A percentile compares a stretch with the other conserved stretches of the same genome.
These are phyloP conservation scores for Verasper variegatus DNA, from an alignment of 2,113 vertebrate species.

Conservation along the genomic window DNA sequence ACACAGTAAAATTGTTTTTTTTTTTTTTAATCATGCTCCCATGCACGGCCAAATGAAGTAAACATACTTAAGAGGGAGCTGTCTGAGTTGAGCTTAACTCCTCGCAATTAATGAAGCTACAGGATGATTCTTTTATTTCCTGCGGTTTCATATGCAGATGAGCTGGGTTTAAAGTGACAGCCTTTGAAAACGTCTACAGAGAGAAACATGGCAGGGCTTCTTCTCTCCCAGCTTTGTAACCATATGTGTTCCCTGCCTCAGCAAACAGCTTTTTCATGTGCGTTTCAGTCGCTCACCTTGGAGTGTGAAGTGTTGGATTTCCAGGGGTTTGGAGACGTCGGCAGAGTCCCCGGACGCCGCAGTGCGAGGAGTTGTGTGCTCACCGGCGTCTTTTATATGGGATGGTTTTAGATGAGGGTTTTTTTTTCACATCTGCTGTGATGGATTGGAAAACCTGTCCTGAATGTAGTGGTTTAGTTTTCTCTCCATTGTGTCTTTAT, in stretches of 20 bases:
- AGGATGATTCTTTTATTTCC: slow-evolving; percentile 1
- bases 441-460: too few relatives aligned
- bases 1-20: neutral
- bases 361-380: neutral
- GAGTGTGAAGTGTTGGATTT: slow-evolving; percentile 19
- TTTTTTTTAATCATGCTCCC: neutral
- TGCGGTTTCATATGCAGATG: slow-evolving; percentile 47
- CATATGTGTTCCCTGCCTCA: slow-evolving; percentile 44
- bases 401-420: neutral
- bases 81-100: neutral
- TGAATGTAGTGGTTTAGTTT: too few relatives aligned
- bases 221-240: slow-evolving; percentile 43
- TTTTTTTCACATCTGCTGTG: too few relatives aligned
- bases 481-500: too few relatives aligned
- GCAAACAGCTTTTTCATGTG: slow-evolving; percentile 53
- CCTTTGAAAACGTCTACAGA: slow-evolving; percentile 59
- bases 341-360: neutral
- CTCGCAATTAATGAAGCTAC: slow-evolving; percentile 43
- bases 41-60: slow-evolving; percentile 23
- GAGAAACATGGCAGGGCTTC: slow-evolving; percentile 50
- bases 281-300: slow-evolving; percentile 33
- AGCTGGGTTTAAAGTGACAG: slow-evolving; percentile 41
- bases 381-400: slow-evolving; percentile 1
- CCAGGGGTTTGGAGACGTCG: too few relatives aligned
- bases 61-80: neutral